These are phyloP conservation scores for Calidris pygmaea DNA, from an alignment of 2,113 vertebrate species.

Conservation along the genomic window DNA sequence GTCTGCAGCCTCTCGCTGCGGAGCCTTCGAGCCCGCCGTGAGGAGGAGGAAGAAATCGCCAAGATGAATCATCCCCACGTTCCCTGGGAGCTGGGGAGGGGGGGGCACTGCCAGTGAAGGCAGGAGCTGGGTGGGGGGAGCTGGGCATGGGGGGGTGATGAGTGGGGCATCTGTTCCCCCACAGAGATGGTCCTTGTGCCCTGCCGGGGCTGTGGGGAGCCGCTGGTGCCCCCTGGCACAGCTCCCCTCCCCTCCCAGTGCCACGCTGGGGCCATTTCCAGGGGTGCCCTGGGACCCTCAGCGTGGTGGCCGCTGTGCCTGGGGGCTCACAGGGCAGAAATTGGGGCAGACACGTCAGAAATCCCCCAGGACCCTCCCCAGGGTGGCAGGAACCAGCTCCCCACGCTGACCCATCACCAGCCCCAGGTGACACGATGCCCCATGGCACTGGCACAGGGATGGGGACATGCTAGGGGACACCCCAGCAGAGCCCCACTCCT, in stretches of 20 bases:
- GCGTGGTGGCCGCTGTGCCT: fast-evolving
- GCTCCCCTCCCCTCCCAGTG: too few species aligned
- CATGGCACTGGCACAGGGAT: fast-evolving
- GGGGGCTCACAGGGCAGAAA: neutral
- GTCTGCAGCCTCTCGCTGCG: neutral
- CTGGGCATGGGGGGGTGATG: neutral
- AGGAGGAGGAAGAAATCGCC: neutral
- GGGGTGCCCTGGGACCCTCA: neutral
- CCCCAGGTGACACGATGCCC: neutral
- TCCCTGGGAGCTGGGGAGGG: neutral
- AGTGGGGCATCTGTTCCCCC: neutral
- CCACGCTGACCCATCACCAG: fast-evolving
- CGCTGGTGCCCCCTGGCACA: neutral
- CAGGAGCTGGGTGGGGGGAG: neutral
- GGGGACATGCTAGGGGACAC: neutral
- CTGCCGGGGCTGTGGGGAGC: neutral
- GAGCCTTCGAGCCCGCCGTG: neutral
- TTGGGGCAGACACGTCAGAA: neutral
- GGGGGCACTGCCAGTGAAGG: neutral
- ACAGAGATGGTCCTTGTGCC: fast-evolving
- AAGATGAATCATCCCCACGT: neutral
- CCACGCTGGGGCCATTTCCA: neutral
- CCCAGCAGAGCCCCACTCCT: neutral
- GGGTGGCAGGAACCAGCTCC: neutral
- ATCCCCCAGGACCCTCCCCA: neutral